Evolutionary conservation across 2,888 invertebrate species (phyloP).

Genomic region (Lasius platythorax): DNA sequence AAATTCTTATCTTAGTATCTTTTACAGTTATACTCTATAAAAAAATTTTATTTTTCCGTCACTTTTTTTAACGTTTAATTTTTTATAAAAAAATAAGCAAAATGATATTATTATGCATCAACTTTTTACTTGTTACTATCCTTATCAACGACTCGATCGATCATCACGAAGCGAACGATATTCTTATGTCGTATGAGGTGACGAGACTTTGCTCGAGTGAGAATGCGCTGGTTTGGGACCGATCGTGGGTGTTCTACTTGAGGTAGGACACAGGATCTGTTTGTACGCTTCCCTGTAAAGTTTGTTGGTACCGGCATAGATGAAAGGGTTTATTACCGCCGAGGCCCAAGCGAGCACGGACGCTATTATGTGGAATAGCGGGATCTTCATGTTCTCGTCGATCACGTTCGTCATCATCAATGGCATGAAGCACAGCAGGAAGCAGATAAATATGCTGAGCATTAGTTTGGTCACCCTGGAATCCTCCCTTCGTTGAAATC

Average conservation of each 20-base stretch:
- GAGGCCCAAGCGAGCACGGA: conserved; percentile 96
- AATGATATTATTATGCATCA: not conserved
- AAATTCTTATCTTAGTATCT: not conserved
- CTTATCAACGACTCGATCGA: not conserved
- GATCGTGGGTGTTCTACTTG: conserved; percentile 70
- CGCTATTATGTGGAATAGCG: conserved; percentile 93
- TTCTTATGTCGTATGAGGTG: conserved; percentile 73
- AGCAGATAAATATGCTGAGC: conserved; percentile 95
- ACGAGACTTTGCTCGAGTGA: conserved; percentile 83
- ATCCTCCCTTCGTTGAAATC: conserved; percentile 90
- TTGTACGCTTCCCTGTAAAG: conserved; percentile 89
- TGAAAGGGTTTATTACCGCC: conserved; percentile 95
- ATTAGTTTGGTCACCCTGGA: conserved; percentile 94
- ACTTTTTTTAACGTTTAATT: not conserved
- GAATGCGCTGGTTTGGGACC: conserved; percentile 78
- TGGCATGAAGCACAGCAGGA: conserved; percentile 94
- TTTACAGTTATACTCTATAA: conserved; percentile 26
- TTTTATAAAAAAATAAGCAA: not conserved
- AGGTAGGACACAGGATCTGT: conserved; percentile 81
- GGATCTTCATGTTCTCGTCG: conserved; percentile 91
- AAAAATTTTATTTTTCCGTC: not conserved
- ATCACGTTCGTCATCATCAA: conserved; percentile 95
- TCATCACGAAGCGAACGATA: not conserved
- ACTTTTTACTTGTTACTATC: not conserved
- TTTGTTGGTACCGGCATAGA: conserved; percentile 95